Percentiles rank a stretch among this genome's conserved stretches.
phyloP scores from a whole-genome alignment of 2,888 invertebrate genomes.

The Tuta absoluta region DNA sequence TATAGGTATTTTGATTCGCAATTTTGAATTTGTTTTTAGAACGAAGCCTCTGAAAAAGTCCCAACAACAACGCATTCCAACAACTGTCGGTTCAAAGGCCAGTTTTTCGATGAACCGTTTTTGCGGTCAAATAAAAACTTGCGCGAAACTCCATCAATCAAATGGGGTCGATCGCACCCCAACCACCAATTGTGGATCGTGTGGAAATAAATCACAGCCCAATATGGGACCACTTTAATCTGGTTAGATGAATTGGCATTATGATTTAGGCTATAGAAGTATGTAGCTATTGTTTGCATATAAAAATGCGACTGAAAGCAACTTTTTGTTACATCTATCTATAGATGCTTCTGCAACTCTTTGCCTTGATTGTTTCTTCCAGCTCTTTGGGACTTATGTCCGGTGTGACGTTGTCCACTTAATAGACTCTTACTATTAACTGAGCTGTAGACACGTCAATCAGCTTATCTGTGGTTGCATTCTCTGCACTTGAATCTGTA shows the following conservation, averaged over 20 bases:
- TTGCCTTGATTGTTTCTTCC: no score
- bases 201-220: background rate
- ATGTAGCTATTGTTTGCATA: no score
- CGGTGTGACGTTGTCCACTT: no score
- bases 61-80: background rate
- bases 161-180: constrained; percentile 2
- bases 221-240: constrained; percentile 8
- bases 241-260: background rate
- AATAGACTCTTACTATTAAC: no score
- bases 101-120: constrained; percentile 38
- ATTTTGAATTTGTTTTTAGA: background rate
- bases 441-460: constrained; percentile 53
- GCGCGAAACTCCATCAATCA: constrained; percentile 39
- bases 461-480: constrained; percentile 60
- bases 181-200: background rate
- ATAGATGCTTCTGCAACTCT: no score
- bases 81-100: constrained; percentile 37
- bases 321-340: no score
- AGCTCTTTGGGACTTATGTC: no score
- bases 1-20: no score
- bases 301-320: no score
- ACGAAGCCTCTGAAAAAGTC: background rate
- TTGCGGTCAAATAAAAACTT: constrained; percentile 37
- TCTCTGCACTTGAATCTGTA: constrained; percentile 74
- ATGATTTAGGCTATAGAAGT: no score